Conservation (phyloP, 64 coral and sea anemone genomes). For the Anthopleura sola region DNA sequence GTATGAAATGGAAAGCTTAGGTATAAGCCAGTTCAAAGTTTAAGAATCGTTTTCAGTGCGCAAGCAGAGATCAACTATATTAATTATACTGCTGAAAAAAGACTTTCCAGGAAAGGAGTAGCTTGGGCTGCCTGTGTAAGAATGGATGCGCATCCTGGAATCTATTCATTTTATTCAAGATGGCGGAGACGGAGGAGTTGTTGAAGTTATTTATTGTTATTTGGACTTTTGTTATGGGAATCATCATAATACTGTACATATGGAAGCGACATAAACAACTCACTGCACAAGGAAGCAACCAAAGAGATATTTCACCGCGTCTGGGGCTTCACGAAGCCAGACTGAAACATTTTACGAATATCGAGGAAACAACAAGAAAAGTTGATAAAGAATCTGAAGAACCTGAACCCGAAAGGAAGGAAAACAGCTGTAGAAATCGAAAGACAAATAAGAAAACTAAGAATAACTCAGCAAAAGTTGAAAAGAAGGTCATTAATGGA, state of each 20-base stretch:
- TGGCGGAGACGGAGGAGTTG: neutral
- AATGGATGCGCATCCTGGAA: neutral
- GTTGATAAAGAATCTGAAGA: neutral
- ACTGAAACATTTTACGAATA: neutral
- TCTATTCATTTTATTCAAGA: neutral
- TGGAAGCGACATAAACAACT: slow-evolving; percentile 12
- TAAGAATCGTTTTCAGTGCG: too few relatives aligned
- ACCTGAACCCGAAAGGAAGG: neutral
- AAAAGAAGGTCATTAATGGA: neutral
- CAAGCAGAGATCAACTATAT: too few relatives aligned
- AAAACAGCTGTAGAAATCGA: neutral
- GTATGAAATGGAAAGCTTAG: too few relatives aligned
- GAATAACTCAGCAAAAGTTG: neutral
- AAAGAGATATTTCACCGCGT: neutral
- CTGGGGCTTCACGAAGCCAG: neutral
- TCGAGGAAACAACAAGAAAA: neutral
- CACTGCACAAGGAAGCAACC: neutral
- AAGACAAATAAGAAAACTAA: neutral
- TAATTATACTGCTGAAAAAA: too few relatives aligned
- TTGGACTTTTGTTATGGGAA: neutral
- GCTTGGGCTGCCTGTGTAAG: neutral
- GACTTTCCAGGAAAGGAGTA: too few relatives aligned
- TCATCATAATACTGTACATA: slow-evolving; percentile 8
- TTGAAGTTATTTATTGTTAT: neutral
- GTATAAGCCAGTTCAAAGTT: too few relatives aligned